phyloP scores from a whole-genome alignment of 2,113 vertebrate species.

The Aegotheles bennettii region DNA sequence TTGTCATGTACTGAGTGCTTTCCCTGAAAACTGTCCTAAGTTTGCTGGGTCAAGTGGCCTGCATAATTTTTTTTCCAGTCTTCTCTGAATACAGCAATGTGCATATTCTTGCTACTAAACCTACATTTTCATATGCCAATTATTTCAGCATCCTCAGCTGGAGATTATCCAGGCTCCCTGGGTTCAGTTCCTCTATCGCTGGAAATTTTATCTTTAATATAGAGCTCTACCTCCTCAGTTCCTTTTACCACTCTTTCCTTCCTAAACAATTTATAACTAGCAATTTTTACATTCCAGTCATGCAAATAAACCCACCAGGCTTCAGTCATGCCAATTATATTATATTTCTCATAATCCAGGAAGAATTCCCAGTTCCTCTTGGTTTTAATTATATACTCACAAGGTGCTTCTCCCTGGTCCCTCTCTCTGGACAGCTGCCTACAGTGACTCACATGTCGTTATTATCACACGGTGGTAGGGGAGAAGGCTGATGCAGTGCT shows the following conservation, averaged over 20 bases:
- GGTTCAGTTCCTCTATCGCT: not conserved
- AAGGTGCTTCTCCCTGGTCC: not conserved
- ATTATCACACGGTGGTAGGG: not conserved
- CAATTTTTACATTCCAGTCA: slow-evolving; percentile 47
- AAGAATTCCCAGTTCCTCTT: slow-evolving; percentile 15
- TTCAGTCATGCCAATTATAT: slow-evolving; percentile 52
- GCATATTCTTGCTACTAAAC: not conserved
- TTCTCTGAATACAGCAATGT: not conserved
- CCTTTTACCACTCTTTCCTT: not conserved
- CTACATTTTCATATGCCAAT: slow-evolving; percentile 31
- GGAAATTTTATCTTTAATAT: slow-evolving; percentile 26
- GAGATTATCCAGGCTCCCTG: not conserved
- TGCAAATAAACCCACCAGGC: not conserved
- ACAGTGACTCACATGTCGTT: not conserved
- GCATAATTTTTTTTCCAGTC: not conserved
- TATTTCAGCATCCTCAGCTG: slow-evolving; percentile 15
- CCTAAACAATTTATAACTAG: slow-evolving; percentile 5
- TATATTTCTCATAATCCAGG: slow-evolving; percentile 31
- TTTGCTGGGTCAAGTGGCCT: not conserved
- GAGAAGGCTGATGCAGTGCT: not conserved
- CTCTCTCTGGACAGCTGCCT: not conserved
- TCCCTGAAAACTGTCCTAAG: not conserved
- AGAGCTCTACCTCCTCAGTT: not conserved
- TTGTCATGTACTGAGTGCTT: not conserved
- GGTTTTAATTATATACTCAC: slow-evolving; percentile 35